Conservation (phyloP, 2,797 vertebrate species). For the Sylvia borin region DNA sequence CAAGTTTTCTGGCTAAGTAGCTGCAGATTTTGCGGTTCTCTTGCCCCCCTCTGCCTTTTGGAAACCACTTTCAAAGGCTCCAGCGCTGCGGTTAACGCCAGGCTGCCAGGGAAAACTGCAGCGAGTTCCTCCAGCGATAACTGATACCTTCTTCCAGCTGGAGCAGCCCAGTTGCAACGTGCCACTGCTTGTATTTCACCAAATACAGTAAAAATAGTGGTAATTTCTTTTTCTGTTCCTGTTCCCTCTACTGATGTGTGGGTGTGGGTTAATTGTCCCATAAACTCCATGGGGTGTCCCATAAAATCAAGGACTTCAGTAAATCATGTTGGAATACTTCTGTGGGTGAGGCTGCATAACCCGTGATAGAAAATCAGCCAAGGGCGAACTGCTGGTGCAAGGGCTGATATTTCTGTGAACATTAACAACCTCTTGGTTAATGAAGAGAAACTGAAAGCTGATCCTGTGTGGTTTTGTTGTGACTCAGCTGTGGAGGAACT, state of each 20-base stretch:
- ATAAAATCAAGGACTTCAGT: neutral
- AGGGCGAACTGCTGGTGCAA: neutral
- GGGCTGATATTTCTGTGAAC: neutral
- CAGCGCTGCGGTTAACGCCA: neutral
- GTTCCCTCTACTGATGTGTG: neutral
- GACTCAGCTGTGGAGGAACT: neutral
- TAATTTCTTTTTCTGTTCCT: neutral
- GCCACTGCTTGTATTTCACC: neutral
- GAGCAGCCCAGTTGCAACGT: neutral
- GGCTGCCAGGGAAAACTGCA: neutral
- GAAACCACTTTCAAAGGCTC: neutral
- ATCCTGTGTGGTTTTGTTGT: neutral
- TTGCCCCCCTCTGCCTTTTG: neutral
- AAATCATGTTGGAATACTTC: neutral
- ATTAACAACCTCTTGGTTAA: neutral
- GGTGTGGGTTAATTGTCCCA: rapidly evolving
- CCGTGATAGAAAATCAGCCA: neutral
- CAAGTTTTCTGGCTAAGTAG: neutral
- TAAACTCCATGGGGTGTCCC: neutral
- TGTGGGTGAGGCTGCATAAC: neutral
- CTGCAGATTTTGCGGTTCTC: neutral
- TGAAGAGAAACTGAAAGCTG: neutral
- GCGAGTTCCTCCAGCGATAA: neutral
- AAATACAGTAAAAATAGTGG: neutral
- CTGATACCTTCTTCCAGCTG: neutral